phyloP scores from a whole-genome alignment of 2,113 vertebrate genomes.

The Montifringilla adamsi region DNA sequence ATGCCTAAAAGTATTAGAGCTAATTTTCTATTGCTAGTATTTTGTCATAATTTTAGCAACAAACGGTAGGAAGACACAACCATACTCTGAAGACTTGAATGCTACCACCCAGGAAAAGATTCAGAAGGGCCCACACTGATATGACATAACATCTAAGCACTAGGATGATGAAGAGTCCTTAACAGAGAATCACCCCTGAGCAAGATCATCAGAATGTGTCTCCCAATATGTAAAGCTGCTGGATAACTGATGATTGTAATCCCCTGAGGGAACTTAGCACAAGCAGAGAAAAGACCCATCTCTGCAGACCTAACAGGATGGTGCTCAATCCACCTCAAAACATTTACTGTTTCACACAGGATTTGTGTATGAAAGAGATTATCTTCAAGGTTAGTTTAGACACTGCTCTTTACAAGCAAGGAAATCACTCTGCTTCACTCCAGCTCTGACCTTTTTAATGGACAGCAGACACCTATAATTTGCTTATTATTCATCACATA shows the following conservation, averaged over 20 bases:
- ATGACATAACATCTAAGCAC: background rate
- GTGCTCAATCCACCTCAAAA: background rate
- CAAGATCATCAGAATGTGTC: background rate
- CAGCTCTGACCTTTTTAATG: background rate
- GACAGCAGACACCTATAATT: background rate
- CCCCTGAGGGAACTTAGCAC: background rate
- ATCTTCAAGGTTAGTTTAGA: background rate
- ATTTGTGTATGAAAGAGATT: background rate
- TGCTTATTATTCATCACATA: background rate
- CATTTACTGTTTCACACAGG: background rate
- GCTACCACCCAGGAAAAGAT: background rate
- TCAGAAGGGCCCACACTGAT: background rate
- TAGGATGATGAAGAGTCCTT: background rate
- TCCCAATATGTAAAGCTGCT: background rate
- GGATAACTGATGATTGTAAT: background rate
- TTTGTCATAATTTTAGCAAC: background rate
- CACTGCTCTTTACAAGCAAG: background rate
- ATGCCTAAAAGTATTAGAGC: background rate
- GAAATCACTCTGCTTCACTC: background rate
- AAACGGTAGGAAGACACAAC: background rate
- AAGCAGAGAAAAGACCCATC: background rate
- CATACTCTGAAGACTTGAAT: background rate
- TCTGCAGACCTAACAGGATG: background rate
- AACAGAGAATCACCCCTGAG: background rate
- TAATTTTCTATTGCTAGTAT: background rate